phyloP scores from a whole-genome alignment of 2,797 vertebrate species.

The Microhierax caerulescens region DNA sequence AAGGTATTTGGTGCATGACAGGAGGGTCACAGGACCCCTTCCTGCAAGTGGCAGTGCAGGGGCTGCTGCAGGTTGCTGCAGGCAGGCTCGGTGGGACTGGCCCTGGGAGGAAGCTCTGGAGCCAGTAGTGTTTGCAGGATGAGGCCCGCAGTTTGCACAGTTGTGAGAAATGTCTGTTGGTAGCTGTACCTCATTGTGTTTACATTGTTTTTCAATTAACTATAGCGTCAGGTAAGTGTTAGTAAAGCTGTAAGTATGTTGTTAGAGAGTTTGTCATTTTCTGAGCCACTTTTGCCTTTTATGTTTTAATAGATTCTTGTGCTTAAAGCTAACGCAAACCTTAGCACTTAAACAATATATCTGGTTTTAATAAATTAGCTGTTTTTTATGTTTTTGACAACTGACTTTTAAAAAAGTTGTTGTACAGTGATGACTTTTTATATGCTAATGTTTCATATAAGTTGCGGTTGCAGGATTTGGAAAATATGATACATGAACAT shows the following conservation, averaged over 20 bases:
- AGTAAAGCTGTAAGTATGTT: not conserved
- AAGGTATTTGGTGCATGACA: not conserved
- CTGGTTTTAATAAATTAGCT: slow-evolving; percentile 13
- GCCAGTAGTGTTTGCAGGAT: not conserved
- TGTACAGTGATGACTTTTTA: slow-evolving; percentile 45
- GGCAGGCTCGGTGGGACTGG: accelerated
- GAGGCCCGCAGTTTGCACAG: not conserved
- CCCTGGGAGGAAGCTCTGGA: not conserved
- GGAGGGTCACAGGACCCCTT: not conserved
- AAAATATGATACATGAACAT: not conserved
- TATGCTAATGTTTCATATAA: slow-evolving; percentile 11
- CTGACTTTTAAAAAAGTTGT: slow-evolving; percentile 6
- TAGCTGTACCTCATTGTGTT: slow-evolving; percentile 1
- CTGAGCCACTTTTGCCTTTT: slow-evolving; percentile 20
- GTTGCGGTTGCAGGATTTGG: not conserved
- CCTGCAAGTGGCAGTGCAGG: not conserved
- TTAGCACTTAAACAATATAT: not conserved
- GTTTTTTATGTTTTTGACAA: not conserved
- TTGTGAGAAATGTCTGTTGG: not conserved
- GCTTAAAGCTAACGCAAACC: not conserved
- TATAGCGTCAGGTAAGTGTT: not conserved
- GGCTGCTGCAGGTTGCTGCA: not conserved
- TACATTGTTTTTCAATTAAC: not conserved
- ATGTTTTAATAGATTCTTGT: not conserved
- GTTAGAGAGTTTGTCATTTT: not conserved